phyloP scores from a whole-genome alignment of 2,888 invertebrate genomes.

The Pollenia amentaria region DNA sequence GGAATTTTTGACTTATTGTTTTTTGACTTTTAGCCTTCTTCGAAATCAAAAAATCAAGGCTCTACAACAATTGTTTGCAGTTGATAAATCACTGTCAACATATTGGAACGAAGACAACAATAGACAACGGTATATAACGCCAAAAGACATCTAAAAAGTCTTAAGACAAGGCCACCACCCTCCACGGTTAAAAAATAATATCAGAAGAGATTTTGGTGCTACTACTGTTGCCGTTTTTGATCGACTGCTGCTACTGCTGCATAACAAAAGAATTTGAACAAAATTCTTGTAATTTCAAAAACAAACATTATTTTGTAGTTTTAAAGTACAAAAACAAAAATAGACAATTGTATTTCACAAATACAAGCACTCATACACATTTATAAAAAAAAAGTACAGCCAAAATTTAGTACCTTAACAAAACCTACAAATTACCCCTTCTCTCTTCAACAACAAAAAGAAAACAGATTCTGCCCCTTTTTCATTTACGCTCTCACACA shows the following conservation, averaged over 20 bases:
- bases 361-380: conserved; percentile 46
- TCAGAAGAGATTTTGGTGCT: conserved; percentile 21
- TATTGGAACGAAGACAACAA: conserved; percentile 23
- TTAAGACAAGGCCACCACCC: conserved; percentile 39
- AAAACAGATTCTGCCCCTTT: conserved; percentile 63
- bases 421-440: conserved; percentile 49
- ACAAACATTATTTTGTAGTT: conserved; percentile 58
- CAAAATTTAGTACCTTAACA: conserved; percentile 42
- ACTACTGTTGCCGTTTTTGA: conserved; percentile 36
- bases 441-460: conserved; percentile 2
- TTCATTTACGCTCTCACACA: background rate
- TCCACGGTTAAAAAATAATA: conserved; percentile 3
- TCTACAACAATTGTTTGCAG: conserved; percentile 28
- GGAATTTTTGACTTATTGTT: background rate
- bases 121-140: conserved; percentile 46
- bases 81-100: conserved; percentile 39
- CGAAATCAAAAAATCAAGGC: background rate
- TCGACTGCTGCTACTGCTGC: conserved; percentile 49
- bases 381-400: conserved; percentile 29
- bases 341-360: conserved; percentile 53
- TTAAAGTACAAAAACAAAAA: conserved; percentile 53
- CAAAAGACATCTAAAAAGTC: conserved; percentile 22
- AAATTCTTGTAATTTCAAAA: conserved; percentile 19
- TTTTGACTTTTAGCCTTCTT: conserved; percentile 37
- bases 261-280: conserved; percentile 51